A percentile compares a stretch with the other conserved stretches of the same genome.
These are phyloP conservation scores for Eupeodes latifasciatus DNA, from an alignment of 2,888 invertebrate genomes.

Conservation along the genomic window DNA sequence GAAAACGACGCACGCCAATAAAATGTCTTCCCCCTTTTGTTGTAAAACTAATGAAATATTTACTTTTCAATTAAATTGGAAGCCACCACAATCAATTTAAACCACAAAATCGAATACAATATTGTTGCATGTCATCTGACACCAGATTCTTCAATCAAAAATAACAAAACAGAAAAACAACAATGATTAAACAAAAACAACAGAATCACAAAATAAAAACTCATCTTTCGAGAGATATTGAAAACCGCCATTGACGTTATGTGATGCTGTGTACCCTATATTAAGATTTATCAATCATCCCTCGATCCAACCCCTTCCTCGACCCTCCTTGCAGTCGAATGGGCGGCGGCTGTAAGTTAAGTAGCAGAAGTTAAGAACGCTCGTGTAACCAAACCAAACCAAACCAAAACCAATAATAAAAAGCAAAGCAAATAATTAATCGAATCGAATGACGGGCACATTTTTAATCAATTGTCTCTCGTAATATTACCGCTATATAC, in stretches of 20 bases:
- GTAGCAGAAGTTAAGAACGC: constrained; percentile 19
- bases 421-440: constrained; percentile 64
- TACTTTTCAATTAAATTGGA: constrained; percentile 75
- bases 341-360: background rate
- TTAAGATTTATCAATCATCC: constrained; percentile 66
- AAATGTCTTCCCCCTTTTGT: background rate
- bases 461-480: constrained; percentile 74
- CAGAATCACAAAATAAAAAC: constrained; percentile 26
- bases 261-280: constrained; percentile 38
- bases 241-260: background rate
- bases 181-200: constrained; percentile 13
- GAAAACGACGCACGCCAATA: background rate
- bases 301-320: background rate
- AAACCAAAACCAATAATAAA: constrained; percentile 66
- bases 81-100: constrained; percentile 70
- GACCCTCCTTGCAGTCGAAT: no score
- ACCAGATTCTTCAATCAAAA: constrained; percentile 42
- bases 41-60: constrained; percentile 70
- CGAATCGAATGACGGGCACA: constrained; percentile 75
- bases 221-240: constrained; percentile 51
- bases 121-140: constrained; percentile 63
- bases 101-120: constrained; percentile 49
- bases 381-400: constrained; percentile 58
- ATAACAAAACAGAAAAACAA: background rate
- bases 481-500: constrained; percentile 64